Percentiles rank a stretch among this genome's conserved stretches.
These are phyloP conservation scores for Oryctes rhinoceros DNA, from an alignment of 1,140 invertebrate species.

Conservation along the genomic window DNA sequence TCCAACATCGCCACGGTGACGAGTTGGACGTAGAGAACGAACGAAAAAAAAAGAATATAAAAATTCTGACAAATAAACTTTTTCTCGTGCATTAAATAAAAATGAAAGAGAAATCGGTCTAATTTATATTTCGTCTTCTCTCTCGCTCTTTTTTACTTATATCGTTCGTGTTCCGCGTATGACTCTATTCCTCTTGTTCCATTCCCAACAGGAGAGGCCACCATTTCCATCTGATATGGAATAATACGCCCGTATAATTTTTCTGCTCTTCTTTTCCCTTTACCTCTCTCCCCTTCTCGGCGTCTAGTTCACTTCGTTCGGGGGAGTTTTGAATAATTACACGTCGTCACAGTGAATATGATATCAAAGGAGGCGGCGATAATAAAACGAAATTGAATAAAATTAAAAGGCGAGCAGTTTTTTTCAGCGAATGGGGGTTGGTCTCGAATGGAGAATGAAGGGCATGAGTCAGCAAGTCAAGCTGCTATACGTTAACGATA, in stretches of 20 bases:
- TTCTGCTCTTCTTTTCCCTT: not conserved
- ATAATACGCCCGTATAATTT: conserved; percentile 24
- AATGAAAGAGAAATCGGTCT: conserved; percentile 12
- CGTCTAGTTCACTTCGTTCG: not conserved
- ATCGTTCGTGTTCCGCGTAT: not conserved
- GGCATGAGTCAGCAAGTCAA: too few relatives aligned
- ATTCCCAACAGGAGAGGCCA: not conserved
- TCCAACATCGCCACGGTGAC: not conserved
- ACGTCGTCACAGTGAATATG: conserved; percentile 9
- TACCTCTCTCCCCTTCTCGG: not conserved
- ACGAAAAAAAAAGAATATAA: not conserved
- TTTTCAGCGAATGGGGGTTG: too few relatives aligned
- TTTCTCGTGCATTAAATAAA: conserved; percentile 27
- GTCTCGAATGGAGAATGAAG: too few relatives aligned
- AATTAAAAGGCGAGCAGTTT: not conserved
- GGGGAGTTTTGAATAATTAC: not conserved
- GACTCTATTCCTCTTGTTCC: too few relatives aligned
- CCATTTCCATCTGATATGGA: conserved; percentile 12
- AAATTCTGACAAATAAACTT: conserved; percentile 34
- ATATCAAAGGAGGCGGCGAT: conserved; percentile 20
- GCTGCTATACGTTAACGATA: too few relatives aligned
- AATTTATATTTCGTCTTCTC: conserved; percentile 23
- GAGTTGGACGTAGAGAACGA: not conserved
- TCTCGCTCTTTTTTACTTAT: not conserved
- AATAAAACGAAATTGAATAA: conserved; percentile 25